Evolutionary conservation across 2,113 vertebrate genomes (phyloP), one percentile per base, ranked within the genome.

Genomic region (Pseudorectes ferrugineus): DNA sequence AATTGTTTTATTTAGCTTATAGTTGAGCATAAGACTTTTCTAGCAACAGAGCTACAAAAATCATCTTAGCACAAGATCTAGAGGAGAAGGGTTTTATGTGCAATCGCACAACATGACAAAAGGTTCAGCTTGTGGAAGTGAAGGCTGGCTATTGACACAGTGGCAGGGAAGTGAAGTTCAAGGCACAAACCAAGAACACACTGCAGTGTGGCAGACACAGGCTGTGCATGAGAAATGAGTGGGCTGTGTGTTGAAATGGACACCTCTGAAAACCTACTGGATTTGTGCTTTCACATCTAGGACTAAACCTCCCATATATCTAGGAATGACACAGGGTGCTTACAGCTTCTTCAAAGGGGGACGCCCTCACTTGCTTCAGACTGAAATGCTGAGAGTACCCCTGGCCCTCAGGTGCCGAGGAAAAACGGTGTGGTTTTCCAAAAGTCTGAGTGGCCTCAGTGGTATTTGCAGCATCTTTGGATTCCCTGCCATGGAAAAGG

Each of bases 1-100:
- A 93, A 91, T 95, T 54, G 85, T 86, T 96, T 96, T 95, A 73
- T 94, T 96, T 94, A 97, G 58, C 68, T 97, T 88, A 78, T 72
- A 93, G 82, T 61, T 82, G 91, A 93, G 62, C 26, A 4, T 92
- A 87, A 92, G 84, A 96, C 83, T 96, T 93, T 90, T 94, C 72
- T 77, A 92, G 93, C 67, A 90, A 66, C 21, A 12, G 35, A 57
- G 83, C 70, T 80, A 78, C 85, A 79, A 89, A 95, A 96, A 92
- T 70, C 6, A 68, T 94, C 71, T 85, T 48, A 84, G 51, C 38
- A 54, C 85, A 93, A 84, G 84, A 91, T 90, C 76, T 77, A 12
- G 29, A 38, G 38, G 78, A 85, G 57, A 92, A 89, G 75, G 49
- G 17, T 2, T 79, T 85, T 62, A 28, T 46, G 35, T 43, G 40